Percentiles rank a stretch among this genome's conserved stretches.
These are phyloP conservation scores for Aproaerema taeniolella DNA, from an alignment of 2,888 invertebrate species.

Conservation along the genomic window DNA sequence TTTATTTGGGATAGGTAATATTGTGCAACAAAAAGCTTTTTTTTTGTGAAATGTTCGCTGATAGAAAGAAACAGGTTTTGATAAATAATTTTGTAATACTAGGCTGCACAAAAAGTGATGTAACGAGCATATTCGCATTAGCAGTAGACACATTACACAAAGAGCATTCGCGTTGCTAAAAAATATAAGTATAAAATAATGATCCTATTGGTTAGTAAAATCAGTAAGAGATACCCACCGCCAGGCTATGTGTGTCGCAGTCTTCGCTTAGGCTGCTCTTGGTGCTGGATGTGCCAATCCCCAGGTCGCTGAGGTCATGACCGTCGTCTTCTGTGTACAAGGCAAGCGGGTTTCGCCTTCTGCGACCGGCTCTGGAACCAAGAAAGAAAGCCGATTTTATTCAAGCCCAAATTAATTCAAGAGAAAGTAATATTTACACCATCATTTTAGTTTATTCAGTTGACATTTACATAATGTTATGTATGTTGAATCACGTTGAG, in stretches of 20 bases:
- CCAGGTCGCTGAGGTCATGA: constrained; percentile 90
- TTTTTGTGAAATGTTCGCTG: not conserved
- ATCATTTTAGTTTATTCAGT: constrained; percentile 1
- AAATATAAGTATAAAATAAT: too few relatives aligned
- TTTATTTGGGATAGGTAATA: too few relatives aligned
- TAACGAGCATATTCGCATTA: constrained; percentile 11
- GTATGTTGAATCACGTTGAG: constrained; percentile 3
- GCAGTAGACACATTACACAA: constrained; percentile 2
- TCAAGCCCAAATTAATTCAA: not conserved
- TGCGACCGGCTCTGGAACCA: constrained; percentile 60
- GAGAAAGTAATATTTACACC: constrained; percentile 14
- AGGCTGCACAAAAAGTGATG: constrained; percentile 1
- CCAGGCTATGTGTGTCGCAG: constrained; percentile 80
- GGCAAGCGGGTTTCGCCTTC: constrained; percentile 77
- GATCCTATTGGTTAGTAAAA: not conserved
- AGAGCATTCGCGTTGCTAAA: not conserved
- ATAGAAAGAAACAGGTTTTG: not conserved
- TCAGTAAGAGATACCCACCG: constrained; percentile 58
- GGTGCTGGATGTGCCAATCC: constrained; percentile 83
- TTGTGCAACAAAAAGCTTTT: not conserved
- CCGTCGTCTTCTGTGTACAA: constrained; percentile 89
- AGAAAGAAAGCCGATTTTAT: not conserved
- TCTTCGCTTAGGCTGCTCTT: constrained; percentile 81
- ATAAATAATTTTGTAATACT: not conserved
- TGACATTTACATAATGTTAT: constrained; percentile 5